Evolutionary conservation across 1,140 invertebrate genomes (phyloP).

Genomic region (Polypedilum vanderplanki): DNA sequence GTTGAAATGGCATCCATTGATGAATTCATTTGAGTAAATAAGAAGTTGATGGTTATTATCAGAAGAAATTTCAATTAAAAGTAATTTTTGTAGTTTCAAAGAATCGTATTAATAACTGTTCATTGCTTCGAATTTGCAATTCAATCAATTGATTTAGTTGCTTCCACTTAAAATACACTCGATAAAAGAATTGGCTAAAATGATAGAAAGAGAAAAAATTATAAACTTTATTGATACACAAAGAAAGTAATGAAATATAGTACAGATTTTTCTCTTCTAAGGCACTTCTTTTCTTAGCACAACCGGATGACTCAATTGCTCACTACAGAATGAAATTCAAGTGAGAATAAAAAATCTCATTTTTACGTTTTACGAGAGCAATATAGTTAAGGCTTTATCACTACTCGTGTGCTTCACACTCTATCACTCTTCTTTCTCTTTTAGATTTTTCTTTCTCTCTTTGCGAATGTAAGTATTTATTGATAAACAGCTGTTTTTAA

Average conservation of each 20-base stretch:
- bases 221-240: not conserved
- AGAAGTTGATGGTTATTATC: not conserved
- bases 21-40: not conserved
- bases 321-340: not conserved
- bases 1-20: not conserved
- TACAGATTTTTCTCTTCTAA: not conserved
- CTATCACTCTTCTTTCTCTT: too few relatives aligned
- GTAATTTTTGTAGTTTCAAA: too few relatives aligned
- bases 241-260: not conserved
- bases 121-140: not conserved
- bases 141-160: not conserved
- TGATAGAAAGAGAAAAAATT: not conserved
- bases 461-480: too few relatives aligned
- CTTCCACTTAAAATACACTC: not conserved
- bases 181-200: not conserved
- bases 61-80: not conserved
- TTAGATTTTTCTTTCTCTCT: too few relatives aligned
- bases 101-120: too few relatives aligned
- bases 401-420: too few relatives aligned
- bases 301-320: conserved; percentile 11
- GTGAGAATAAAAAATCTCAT: too few relatives aligned
- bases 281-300: too few relatives aligned
- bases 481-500: too few relatives aligned
- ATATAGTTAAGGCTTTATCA: too few relatives aligned
- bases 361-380: too few relatives aligned